These are phyloP conservation scores for Volucella inflata DNA, from an alignment of 2,888 invertebrate genomes.

Conservation along the genomic window DNA sequence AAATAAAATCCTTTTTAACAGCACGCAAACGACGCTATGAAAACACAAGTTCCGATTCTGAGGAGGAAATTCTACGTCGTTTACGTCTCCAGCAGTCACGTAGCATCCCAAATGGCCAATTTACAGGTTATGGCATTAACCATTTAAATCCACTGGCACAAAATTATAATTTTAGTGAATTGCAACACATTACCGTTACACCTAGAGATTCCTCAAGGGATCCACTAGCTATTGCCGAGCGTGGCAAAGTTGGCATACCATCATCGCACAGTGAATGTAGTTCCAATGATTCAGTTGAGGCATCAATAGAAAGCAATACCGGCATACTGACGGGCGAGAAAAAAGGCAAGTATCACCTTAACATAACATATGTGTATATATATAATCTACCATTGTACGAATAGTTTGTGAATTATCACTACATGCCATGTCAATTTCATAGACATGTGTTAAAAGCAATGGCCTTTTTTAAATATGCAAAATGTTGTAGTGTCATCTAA, in stretches of 20 bases:
- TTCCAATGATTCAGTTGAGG: conserved; percentile 83
- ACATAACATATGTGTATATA: neutral
- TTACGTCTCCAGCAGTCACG: conserved; percentile 84
- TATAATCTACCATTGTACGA: neutral
- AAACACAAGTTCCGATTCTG: conserved; percentile 89
- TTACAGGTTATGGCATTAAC: conserved; percentile 81
- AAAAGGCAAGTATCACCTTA: conserved; percentile 79
- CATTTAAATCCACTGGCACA: conserved; percentile 81
- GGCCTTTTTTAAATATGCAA: conserved; percentile 23
- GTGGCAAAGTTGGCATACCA: conserved; percentile 83
- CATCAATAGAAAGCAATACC: conserved; percentile 83
- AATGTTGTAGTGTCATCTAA: neutral
- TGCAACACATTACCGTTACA: conserved; percentile 82
- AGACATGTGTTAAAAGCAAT: neutral
- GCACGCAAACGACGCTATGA: conserved; percentile 83
- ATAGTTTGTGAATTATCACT: neutral
- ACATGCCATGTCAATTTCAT: neutral
- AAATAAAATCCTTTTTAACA: conserved; percentile 58
- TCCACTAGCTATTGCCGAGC: conserved; percentile 83
- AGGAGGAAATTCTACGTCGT: conserved; percentile 87
- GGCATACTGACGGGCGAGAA: conserved; percentile 82
- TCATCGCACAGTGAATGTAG: conserved; percentile 84
- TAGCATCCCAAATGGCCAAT: conserved; percentile 81
- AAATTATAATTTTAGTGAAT: conserved; percentile 81
- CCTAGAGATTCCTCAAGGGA: conserved; percentile 81